Conservation (phyloP, 2,888 invertebrate genomes). For the Orthosia gothica region DNA sequence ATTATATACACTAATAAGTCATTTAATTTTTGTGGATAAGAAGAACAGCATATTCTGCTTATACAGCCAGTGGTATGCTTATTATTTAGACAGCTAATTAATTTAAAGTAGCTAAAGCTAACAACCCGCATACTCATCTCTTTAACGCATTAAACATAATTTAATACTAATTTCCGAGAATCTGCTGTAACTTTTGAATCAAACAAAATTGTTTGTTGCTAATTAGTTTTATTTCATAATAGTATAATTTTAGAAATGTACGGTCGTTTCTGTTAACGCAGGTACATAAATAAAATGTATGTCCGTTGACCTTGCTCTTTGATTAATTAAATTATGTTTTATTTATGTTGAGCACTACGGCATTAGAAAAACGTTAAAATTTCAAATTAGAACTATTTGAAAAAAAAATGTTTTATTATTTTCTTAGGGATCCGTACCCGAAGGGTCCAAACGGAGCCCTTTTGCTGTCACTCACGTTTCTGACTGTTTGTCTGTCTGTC, state of each 20-base stretch:
- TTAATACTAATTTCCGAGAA: slow-evolving; percentile 4
- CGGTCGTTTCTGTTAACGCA: slow-evolving; percentile 25
- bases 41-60: too few relatives aligned
- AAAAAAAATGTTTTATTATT: too few relatives aligned
- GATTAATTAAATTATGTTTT: slow-evolving; percentile 31
- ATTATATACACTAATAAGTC: too few relatives aligned
- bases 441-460: too few relatives aligned
- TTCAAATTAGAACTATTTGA: too few relatives aligned
- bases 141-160: slow-evolving; percentile 17
- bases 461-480: too few relatives aligned
- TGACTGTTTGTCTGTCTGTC: too few relatives aligned
- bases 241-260: slow-evolving; percentile 25
- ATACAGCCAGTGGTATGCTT: too few relatives aligned
- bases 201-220: slow-evolving; percentile 26
- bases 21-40: too few relatives aligned
- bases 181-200: slow-evolving; percentile 40
- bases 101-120: not conserved
- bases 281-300: slow-evolving; percentile 23
- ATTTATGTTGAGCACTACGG: slow-evolving; percentile 22
- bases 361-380: not conserved
- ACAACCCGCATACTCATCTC: slow-evolving; percentile 2
- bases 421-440: too few relatives aligned
- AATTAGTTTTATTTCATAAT: slow-evolving; percentile 35
- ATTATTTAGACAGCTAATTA: not conserved
- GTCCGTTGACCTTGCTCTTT: slow-evolving; percentile 25